A percentile compares a stretch with the other conserved stretches of the same genome.
Evolutionary conservation across 1,140 invertebrate genomes (phyloP).

Genomic region (Linepithema humile): DNA sequence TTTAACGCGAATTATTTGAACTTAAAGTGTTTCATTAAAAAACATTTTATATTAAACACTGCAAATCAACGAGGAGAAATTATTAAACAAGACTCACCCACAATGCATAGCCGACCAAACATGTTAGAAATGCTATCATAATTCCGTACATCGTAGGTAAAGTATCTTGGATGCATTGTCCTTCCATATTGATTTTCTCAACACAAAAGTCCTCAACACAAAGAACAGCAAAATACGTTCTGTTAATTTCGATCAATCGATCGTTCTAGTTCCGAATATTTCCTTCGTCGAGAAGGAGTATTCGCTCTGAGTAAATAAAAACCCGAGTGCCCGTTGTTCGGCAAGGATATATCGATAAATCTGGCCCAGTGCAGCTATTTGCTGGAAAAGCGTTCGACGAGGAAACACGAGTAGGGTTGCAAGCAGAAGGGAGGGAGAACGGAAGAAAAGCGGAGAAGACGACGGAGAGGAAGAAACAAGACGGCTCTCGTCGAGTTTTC

Average conservation of each 20-base stretch:
- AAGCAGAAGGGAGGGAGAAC: not conserved
- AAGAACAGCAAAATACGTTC: not conserved
- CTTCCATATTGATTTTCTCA: conserved; percentile 63
- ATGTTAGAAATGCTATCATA: conserved; percentile 81
- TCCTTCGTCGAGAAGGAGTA: conserved; percentile 27
- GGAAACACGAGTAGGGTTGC: conserved; percentile 51
- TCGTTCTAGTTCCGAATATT: conserved; percentile 43
- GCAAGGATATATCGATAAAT: conserved; percentile 67
- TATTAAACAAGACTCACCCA: conserved; percentile 77
- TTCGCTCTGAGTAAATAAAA: conserved; percentile 60
- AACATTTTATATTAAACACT: not conserved
- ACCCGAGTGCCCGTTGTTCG: conserved; percentile 57
- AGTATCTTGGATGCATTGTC: conserved; percentile 70
- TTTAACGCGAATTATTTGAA: too few species aligned
- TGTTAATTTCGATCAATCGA: conserved; percentile 49
- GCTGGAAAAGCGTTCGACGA: conserved; percentile 67
- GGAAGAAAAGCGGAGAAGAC: not conserved
- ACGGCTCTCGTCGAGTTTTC: conserved; percentile 59
- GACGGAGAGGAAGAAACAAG: conserved; percentile 49
- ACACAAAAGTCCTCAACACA: not conserved
- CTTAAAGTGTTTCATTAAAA: too few species aligned
- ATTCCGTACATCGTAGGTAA: conserved; percentile 81
- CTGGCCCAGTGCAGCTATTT: conserved; percentile 65
- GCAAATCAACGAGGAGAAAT: not conserved
- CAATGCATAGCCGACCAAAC: conserved; percentile 79